Evolutionary conservation across 1,140 invertebrate species (phyloP), one percentile per base, ranked within the genome.

Genomic region (Subanguina moxae): DNA sequence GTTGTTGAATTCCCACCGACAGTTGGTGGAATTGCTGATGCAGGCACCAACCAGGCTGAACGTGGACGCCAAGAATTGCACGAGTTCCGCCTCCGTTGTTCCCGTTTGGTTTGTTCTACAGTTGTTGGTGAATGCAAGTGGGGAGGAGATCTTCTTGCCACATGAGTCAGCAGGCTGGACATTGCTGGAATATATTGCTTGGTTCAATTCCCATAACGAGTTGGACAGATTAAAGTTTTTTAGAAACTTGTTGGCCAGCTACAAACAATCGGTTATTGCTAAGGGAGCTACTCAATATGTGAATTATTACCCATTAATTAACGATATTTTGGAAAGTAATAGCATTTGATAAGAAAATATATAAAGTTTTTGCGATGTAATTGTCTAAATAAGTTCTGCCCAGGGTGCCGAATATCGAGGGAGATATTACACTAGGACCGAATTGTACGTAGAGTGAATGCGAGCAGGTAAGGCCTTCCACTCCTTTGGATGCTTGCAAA

Each of bases 151-250:
- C 11, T 46, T 38, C 3, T 66, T 71, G 9, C 79, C 79, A 0
- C 72, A 81, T 46, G 65, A 72, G 52, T 79, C 74, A n/a, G 78
- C 80, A 1, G 74, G 75, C 11, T 82, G 76, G 76, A 74, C 73
- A 58, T 38, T 73, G 8, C 43, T 59, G 27, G 75, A 80, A 66
- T 80, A 82, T 58, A 70, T 76, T 1, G 43, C 63, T 11, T 80
- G 78, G 78, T 80, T 80, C 45, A 76, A 76, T 38, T 48, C 62
- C 7, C 68, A 78, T 27, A 25, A 67, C 0, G 74, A 82, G 28
- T 13, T 63, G 23, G 75, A 82, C 46, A 56, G 73, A 1, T 70
- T 67, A 23, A 68, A 74, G 38, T 82, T 80, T 52, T 59, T 73
- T 17, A 71, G 65, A 42, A 74, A 65, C 30, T 67, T 82, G 5